Conservation (phyloP, 2,113 vertebrate genomes). For the Actenoides hombroni region DNA sequence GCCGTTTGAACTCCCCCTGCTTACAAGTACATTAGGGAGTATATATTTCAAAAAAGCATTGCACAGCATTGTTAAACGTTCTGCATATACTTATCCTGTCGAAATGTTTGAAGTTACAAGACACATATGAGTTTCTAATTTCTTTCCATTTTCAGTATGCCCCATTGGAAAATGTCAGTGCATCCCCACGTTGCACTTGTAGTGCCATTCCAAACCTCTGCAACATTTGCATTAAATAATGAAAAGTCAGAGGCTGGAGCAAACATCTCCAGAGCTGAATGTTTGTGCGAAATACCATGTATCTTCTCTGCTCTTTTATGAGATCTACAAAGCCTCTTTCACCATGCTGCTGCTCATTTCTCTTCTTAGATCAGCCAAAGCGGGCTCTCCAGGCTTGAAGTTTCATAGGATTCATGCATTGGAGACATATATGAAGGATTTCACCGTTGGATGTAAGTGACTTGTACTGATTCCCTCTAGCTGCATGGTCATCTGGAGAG, state of each 20-base stretch:
- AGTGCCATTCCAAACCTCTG: not conserved
- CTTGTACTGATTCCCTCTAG: not conserved
- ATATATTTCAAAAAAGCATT: conserved; percentile 40
- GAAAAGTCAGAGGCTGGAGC: not conserved
- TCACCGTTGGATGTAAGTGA: not conserved
- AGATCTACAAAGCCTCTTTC: not conserved
- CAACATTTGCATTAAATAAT: not conserved
- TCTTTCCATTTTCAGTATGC: conserved; percentile 8
- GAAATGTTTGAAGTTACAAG: conserved; percentile 31
- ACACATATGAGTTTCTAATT: conserved; percentile 43
- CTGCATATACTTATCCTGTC: conserved; percentile 7
- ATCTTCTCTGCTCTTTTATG: not conserved
- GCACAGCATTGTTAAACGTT: not conserved
- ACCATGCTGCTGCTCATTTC: not conserved
- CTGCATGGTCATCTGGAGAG: not conserved
- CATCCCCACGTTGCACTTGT: not conserved
- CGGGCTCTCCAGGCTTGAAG: not conserved
- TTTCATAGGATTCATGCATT: not conserved
- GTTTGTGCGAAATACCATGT: not conserved
- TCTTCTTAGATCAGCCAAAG: not conserved
- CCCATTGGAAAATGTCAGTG: conserved; percentile 2
- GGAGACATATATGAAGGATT: not conserved
- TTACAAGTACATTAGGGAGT: conserved; percentile 48
- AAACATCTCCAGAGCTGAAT: not conserved
- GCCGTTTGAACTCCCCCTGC: conserved; percentile 66